phyloP scores from a whole-genome alignment of 2,797 vertebrate genomes.

The Sciurus vulgaris region DNA sequence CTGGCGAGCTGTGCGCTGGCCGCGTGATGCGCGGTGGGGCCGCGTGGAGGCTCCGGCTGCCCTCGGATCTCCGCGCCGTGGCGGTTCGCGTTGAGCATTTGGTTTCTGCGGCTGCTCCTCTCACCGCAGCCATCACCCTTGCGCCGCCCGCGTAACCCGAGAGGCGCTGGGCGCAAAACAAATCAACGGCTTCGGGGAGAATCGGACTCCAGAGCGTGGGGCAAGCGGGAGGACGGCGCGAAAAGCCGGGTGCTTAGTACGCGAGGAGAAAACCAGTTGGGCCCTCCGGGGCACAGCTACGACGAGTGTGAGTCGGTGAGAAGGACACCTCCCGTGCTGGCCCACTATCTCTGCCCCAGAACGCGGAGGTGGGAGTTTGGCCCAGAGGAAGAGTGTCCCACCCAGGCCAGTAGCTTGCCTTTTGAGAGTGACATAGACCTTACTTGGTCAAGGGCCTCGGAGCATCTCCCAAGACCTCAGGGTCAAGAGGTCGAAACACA shows the following conservation, averaged over 20 bases:
- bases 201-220: conserved; percentile 35
- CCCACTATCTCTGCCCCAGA: neutral
- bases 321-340: neutral
- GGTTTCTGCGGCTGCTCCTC: conserved; percentile 71
- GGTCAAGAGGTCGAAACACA: neutral
- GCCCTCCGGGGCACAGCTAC: neutral
- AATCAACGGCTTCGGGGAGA: conserved; percentile 70
- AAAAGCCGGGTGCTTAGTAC: neutral
- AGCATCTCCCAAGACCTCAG: neutral
- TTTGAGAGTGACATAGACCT: neutral
- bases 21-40: conserved; percentile 46
- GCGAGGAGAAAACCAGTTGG: neutral
- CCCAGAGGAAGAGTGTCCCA: conserved; percentile 59
- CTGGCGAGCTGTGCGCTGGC: neutral
- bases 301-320: conserved; percentile 17
- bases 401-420: neutral
- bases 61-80: neutral
- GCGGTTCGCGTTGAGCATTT: conserved; percentile 43
- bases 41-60: conserved; percentile 52
- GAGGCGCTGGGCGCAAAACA: conserved; percentile 71
- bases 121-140: conserved; percentile 83
- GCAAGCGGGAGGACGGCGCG: neutral
- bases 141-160: conserved; percentile 79
- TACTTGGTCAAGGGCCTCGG: neutral
- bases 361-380: conserved; percentile 61